These are phyloP conservation scores for Prietella phreatophila DNA, from an alignment of 2,113 vertebrate species.

Conservation along the genomic window DNA sequence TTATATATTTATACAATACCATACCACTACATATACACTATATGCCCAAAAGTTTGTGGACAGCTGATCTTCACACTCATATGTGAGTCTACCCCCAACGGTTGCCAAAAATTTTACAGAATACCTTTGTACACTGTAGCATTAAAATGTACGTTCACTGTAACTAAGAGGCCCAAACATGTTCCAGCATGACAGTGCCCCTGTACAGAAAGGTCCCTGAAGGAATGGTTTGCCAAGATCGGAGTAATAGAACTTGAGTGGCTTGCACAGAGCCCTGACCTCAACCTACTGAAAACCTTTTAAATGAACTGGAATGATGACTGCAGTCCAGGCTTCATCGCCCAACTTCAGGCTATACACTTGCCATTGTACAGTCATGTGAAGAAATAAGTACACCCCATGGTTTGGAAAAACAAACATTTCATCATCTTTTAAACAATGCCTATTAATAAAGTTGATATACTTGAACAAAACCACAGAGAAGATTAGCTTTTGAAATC, in stretches of 20 bases:
- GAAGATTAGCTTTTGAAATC: too few species aligned
- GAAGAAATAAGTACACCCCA: too few species aligned
- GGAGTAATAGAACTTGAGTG: not conserved
- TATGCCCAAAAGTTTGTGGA: not conserved
- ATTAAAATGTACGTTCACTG: not conserved
- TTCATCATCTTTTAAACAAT: too few species aligned
- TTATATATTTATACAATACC: not conserved
- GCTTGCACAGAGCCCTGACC: not conserved
- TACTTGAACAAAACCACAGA: too few species aligned
- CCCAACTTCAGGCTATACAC: not conserved
- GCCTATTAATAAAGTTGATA: too few species aligned
- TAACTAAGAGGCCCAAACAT: not conserved
- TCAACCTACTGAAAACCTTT: not conserved
- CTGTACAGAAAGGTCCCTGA: not conserved
- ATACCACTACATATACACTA: not conserved
- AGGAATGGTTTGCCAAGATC: not conserved
- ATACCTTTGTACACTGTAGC: not conserved
- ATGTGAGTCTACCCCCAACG: not conserved
- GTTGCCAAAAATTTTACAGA: too few species aligned
- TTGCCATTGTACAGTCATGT: not conserved
- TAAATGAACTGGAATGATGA: not conserved
- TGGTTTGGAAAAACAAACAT: too few species aligned
- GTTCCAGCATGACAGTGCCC: not conserved
- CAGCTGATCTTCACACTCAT: not conserved
- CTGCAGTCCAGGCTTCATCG: not conserved